Evolutionary conservation across 2,113 vertebrate species (phyloP).

Genomic region (Triplophysa rosa): DNA sequence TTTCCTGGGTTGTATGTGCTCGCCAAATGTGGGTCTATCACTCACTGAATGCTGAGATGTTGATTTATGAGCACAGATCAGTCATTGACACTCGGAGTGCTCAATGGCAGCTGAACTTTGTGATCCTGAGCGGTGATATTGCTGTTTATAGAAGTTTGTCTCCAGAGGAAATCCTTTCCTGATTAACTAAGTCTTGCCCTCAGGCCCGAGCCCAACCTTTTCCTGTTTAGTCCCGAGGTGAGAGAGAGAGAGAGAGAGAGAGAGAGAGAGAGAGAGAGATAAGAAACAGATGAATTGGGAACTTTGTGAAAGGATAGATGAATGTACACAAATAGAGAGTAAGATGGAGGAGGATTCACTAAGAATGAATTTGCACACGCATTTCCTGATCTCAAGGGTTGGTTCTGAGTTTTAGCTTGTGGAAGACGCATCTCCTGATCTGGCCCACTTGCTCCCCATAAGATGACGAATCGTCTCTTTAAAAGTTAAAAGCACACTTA

Average conservation of each 20-base stretch:
- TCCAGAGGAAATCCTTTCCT: constrained; percentile 55
- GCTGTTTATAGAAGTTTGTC: constrained; percentile 53
- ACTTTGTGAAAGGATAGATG: constrained; percentile 15
- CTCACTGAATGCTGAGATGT: constrained; percentile 13
- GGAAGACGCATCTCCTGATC: too few relatives aligned
- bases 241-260: constrained; percentile 8
- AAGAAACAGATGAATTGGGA: constrained; percentile 21
- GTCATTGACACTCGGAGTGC: constrained; percentile 49
- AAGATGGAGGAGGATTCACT: not conserved
- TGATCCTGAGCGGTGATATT: constrained; percentile 48
- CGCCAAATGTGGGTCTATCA: not conserved
- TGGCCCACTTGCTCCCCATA: too few relatives aligned
- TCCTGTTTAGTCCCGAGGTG: constrained; percentile 56
- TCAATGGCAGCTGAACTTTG: constrained; percentile 6
- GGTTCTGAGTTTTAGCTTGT: too few relatives aligned
- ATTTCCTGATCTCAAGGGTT: too few relatives aligned
- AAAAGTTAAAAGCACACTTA: too few relatives aligned
- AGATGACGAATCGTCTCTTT: too few relatives aligned
- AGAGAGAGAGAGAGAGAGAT: not conserved
- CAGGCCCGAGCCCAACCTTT: constrained; percentile 21
- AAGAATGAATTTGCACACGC: too few relatives aligned
- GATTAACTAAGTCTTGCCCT: constrained; percentile 53
- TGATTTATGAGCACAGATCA: constrained; percentile 39
- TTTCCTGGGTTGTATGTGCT: not conserved
- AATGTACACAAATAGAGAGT: not conserved